phyloP scores from a whole-genome alignment of 64 coral and sea anemone genomes.

The Platygyra sinensis region DNA sequence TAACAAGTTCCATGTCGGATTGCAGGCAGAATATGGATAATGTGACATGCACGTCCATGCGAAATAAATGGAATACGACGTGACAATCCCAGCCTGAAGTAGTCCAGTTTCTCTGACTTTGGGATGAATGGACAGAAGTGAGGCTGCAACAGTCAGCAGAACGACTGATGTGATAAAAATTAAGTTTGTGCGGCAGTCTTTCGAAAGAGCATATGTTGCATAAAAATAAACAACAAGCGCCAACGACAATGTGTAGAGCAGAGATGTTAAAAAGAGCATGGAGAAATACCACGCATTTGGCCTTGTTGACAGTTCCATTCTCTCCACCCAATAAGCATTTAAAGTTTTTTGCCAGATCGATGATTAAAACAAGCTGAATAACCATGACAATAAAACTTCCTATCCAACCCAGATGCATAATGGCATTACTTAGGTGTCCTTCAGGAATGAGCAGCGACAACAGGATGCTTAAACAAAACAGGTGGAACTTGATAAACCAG shows the following conservation, averaged over 20 bases:
- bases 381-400: conserved; percentile 76
- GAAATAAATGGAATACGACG: conserved; percentile 75
- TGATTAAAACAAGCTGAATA: conserved; percentile 72
- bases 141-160: conserved; percentile 59
- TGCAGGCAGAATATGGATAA: conserved; percentile 77
- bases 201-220: conserved; percentile 56
- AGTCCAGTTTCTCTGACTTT: conserved; percentile 76
- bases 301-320: conserved; percentile 58
- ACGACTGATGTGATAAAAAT: conserved; percentile 67
- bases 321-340: conserved; percentile 74
- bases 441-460: conserved; percentile 80
- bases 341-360: conserved; percentile 71
- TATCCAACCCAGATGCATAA: conserved; percentile 88
- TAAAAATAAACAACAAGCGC: conserved; percentile 83
- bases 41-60: conserved; percentile 77
- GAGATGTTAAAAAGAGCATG: conserved; percentile 57
- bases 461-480: conserved; percentile 76
- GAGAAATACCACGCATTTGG: conserved; percentile 65
- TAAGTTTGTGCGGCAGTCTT: conserved; percentile 63
- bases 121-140: conserved; percentile 78
- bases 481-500: conserved; percentile 83
- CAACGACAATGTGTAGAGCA: conserved; percentile 67
- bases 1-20: conserved; percentile 66
- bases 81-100: conserved; percentile 74
- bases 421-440: conserved; percentile 50